phyloP scores from a whole-genome alignment of 2,113 vertebrate genomes.

The Turdus rufiventris region DNA sequence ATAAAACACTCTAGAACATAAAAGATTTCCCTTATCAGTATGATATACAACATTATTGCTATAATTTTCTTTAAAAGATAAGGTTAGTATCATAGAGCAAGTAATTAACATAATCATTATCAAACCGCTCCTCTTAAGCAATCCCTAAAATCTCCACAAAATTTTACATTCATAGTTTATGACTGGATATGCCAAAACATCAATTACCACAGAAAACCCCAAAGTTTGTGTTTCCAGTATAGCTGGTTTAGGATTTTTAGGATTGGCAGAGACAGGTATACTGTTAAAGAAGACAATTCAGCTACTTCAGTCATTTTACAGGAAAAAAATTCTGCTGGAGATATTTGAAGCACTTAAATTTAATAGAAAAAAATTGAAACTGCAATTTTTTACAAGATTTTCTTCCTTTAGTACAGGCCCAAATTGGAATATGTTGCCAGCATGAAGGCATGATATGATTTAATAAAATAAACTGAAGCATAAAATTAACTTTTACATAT shows the following conservation, averaged over 20 bases:
- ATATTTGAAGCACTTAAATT: not conserved
- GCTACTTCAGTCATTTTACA: not conserved
- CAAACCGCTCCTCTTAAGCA: not conserved
- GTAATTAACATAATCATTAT: not conserved
- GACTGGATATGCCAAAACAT: not conserved
- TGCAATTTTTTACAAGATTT: not conserved
- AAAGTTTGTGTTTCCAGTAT: not conserved
- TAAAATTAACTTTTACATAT: not conserved
- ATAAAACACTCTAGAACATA: not conserved
- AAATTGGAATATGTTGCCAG: not conserved
- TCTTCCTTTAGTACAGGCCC: not conserved
- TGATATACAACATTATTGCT: not conserved
- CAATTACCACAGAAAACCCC: not conserved
- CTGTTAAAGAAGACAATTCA: not conserved
- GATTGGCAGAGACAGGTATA: not conserved
- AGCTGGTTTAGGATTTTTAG: not conserved
- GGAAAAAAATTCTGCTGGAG: not conserved
- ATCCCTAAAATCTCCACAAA: not conserved
- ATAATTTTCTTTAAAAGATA: not conserved
- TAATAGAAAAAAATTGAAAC: not conserved
- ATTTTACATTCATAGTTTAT: not conserved
- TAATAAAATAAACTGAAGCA: not conserved
- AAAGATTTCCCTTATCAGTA: not conserved
- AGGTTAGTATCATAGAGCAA: not conserved
- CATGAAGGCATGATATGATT: not conserved